A percentile compares a stretch with the other conserved stretches of the same genome.
These are phyloP conservation scores for Diachasmimorpha longicaudata DNA, from an alignment of 1,140 invertebrate species.

Conservation along the genomic window DNA sequence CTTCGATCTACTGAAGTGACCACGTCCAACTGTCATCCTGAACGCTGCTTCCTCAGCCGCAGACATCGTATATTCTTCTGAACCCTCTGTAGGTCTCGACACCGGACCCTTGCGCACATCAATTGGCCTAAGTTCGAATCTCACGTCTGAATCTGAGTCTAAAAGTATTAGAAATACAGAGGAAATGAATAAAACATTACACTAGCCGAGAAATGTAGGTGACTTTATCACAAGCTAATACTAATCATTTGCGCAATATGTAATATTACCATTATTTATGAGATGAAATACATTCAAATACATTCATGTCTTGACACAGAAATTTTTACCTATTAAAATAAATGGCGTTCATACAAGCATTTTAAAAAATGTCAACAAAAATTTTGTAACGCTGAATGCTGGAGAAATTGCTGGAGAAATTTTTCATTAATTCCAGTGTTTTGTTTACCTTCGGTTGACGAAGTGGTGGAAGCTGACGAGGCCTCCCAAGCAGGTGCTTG, in stretches of 20 bases:
- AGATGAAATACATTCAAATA: no score
- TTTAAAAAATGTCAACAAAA: no score
- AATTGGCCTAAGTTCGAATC: slow-evolving; percentile 27
- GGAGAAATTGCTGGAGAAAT: background rate
- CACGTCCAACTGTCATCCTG: slow-evolving; percentile 47
- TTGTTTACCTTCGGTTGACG: slow-evolving; percentile 25
- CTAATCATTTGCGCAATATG: no score
- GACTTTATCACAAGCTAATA: no score
- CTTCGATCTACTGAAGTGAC: slow-evolving; percentile 49
- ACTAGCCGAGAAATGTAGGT: no score
- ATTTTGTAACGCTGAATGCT: no score
- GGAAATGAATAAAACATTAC: background rate
- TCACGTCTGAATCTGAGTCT: no score
- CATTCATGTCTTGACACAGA: no score
- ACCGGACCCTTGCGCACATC: background rate
- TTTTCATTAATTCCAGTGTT: background rate
- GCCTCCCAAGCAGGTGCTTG: slow-evolving; percentile 37
- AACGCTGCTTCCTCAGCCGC: slow-evolving; percentile 49
- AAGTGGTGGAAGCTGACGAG: slow-evolving; percentile 35
- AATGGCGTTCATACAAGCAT: no score
- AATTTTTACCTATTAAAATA: no score
- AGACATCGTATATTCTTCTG: slow-evolving; percentile 36
- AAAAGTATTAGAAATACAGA: background rate
- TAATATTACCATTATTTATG: no score
- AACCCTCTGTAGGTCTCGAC: background rate